Evolutionary conservation across 2,888 invertebrate genomes (phyloP), one percentile per base, ranked within the genome.

Genomic region (Mallateleia sp.): DNA sequence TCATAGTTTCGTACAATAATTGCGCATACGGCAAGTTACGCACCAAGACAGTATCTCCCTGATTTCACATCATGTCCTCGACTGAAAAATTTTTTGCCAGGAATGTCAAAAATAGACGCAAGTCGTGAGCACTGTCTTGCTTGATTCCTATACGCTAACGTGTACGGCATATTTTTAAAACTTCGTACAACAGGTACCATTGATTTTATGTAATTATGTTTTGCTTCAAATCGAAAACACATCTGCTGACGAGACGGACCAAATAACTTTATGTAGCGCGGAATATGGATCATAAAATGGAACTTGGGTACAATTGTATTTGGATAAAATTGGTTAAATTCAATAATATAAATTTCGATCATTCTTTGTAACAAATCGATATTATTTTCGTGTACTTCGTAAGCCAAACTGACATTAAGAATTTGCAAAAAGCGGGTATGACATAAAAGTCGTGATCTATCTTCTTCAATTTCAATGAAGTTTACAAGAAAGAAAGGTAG

Each of bases 251-350:
- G 66, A 45, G 78, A 71, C 32, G 89, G 89, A 9, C 90, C 89
- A 56, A 90, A 90, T 47, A 83, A 64, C 47, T 47, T 50, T 1
- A 91, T 91, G 52, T 85, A 88, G 9, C 47, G 54, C 18, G 89
- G 87, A 14, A 90, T 45, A 66, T 91, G 89, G 25, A 87, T 52
- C 18, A 88, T 52, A 67, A 89, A 89, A 77, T 90, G 87, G 38
- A 89, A 85, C 74, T 89, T 88, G 14, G 87, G 85, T 25, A 85
- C 66, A 32, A 80, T 72, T 6, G 7, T 54, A 8, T 60, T 32
- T 7, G 87, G 87, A 72, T 88, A 87, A 28, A 87, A 69, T 2
- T n/a, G 2, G 15, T 74, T 74, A 24, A 81, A 74, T 66, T 81
- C 34, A 34, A 25, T 72, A 45, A 69, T 45, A 54, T 28, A 75